These are phyloP conservation scores for Mormyrus proboscirostris DNA, from an alignment of 2,797 vertebrate genomes.

Conservation along the genomic window DNA sequence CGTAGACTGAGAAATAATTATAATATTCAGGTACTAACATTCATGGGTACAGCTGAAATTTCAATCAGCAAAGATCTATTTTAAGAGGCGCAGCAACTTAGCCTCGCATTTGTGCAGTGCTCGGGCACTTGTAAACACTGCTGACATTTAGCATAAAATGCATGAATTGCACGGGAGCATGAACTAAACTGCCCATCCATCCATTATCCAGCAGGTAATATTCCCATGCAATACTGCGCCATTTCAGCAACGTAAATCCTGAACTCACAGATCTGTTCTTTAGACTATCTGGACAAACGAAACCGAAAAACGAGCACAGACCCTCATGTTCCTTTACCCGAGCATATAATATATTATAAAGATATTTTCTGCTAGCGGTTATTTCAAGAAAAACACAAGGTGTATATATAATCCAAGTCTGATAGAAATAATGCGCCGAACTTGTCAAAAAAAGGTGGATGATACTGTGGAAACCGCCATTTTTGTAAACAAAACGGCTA, in stretches of 20 bases:
- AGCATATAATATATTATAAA: not conserved
- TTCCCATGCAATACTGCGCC: not conserved
- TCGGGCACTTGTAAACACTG: not conserved
- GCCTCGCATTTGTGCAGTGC: not conserved
- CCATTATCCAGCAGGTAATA: not conserved
- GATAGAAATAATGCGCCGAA: not conserved
- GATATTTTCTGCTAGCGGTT: not conserved
- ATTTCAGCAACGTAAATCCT: not conserved
- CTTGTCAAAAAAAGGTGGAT: not conserved
- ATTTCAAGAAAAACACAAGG: not conserved
- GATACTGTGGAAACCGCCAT: not conserved
- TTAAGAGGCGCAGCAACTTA: not conserved
- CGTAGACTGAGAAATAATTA: not conserved
- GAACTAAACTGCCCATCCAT: not conserved
- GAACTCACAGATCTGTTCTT: not conserved
- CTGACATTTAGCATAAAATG: not conserved
- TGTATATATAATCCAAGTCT: not conserved
- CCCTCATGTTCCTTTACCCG: not conserved
- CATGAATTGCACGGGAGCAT: not conserved
- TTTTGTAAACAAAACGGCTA: not conserved
- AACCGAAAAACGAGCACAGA: not conserved
- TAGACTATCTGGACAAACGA: not conserved
- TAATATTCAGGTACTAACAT: not conserved
- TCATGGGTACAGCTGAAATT: not conserved
- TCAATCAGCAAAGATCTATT: not conserved